phyloP scores from a whole-genome alignment of 2,797 vertebrate species.

The Loris lydekkerianus region DNA sequence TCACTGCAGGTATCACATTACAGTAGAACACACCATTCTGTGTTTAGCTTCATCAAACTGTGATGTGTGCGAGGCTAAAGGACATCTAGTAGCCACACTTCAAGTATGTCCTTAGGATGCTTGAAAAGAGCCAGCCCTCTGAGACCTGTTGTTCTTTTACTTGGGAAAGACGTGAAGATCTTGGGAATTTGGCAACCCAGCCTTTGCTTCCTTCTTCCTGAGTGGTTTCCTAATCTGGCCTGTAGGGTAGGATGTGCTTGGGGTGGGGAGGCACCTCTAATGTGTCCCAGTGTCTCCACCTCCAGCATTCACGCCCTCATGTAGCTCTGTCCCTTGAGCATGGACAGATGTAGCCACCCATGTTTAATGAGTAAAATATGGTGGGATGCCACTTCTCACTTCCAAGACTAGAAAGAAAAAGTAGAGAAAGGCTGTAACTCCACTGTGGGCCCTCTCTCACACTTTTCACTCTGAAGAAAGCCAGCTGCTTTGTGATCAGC shows the following conservation, averaged over 20 bases:
- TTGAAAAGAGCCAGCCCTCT: neutral
- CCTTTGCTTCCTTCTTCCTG: neutral
- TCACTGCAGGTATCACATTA: neutral
- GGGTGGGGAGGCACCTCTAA: neutral
- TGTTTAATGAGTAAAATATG: neutral
- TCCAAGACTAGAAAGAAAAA: neutral
- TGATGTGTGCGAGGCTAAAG: neutral
- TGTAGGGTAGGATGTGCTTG: neutral
- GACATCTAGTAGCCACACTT: no score
- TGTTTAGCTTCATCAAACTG: neutral
- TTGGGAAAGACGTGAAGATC: neutral
- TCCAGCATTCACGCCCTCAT: neutral
- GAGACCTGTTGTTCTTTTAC: neutral
- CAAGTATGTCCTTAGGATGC: no score
- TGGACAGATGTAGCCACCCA: neutral
- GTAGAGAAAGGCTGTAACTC: neutral
- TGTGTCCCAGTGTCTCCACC: rapidly evolving
- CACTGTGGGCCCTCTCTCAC: no score
- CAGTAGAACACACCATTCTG: rapidly evolving
- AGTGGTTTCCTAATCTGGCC: neutral
- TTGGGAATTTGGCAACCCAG: neutral
- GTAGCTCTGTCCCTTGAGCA: neutral
- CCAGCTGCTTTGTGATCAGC: neutral
- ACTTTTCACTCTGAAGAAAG: neutral
- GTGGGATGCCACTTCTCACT: neutral